A percentile compares a stretch with the other conserved stretches of the same genome.
phyloP scores from a whole-genome alignment of 2,797 vertebrate species.

The Crypturellus tataupa region DNA sequence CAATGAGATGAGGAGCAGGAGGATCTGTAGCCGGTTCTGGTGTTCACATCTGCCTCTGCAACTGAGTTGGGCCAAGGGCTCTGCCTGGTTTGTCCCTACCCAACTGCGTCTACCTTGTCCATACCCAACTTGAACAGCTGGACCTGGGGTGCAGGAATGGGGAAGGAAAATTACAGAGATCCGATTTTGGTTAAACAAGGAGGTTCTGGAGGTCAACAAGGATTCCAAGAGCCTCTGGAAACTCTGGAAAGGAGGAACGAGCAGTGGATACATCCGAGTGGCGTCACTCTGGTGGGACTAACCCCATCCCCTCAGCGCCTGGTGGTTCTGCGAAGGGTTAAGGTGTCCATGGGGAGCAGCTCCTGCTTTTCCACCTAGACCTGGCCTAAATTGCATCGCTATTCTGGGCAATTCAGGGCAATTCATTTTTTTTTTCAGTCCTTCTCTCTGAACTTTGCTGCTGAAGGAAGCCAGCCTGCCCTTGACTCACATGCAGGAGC shows the following conservation, averaged over 20 bases:
- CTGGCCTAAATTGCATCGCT: slow-evolving; percentile 43
- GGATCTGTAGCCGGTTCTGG: background rate
- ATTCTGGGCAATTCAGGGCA: slow-evolving; percentile 17
- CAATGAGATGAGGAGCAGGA: background rate
- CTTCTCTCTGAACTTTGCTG: background rate
- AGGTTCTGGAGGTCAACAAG: background rate
- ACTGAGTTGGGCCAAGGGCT: background rate
- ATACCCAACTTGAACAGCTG: too few relatives aligned
- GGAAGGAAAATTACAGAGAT: background rate
- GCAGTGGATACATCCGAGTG: background rate
- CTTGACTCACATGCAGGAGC: background rate
- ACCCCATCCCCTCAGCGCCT: too few relatives aligned
- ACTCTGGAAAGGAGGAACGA: too few relatives aligned
- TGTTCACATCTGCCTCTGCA: background rate
- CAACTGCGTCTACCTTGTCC: background rate
- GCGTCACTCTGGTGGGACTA: accelerated
- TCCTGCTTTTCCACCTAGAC: background rate
- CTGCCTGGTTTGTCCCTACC: background rate
- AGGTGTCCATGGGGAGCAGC: background rate
- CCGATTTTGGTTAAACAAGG: accelerated
- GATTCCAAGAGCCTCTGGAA: too few relatives aligned
- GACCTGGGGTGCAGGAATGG: background rate
- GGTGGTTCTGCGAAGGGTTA: background rate
- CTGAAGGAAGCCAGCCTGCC: background rate
- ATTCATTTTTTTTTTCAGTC: background rate